A percentile compares a stretch with the other conserved stretches of the same genome.
Conservation (phyloP, 2,113 vertebrate species). For the Oncorhynchus keta region DNA sequence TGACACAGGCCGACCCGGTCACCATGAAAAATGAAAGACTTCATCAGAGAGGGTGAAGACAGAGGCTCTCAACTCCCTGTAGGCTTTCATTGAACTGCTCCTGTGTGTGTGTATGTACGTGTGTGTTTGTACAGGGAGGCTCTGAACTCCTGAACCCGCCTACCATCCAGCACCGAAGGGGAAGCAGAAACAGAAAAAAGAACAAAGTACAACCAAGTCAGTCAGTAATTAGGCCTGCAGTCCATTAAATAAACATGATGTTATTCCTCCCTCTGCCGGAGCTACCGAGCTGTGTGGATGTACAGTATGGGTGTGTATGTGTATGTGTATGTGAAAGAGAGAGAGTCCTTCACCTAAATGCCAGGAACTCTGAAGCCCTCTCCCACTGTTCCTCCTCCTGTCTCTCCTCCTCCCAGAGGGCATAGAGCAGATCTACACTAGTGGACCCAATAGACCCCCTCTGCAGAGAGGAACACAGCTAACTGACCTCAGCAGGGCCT, state of each 20-base stretch:
- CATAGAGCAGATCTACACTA: too few species aligned
- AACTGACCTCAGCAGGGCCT: too few species aligned
- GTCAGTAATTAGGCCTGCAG: conserved; percentile 67
- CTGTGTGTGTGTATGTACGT: neutral
- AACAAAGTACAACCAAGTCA: conserved; percentile 50
- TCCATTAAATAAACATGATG: conserved; percentile 75
- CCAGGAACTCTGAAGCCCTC: conserved; percentile 17
- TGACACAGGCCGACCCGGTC: neutral
- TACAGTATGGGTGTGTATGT: conserved; percentile 39
- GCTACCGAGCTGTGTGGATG: conserved; percentile 25
- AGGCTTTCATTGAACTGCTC: conserved; percentile 12
- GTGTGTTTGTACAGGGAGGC: conserved; percentile 33
- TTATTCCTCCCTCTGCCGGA: conserved; percentile 19
- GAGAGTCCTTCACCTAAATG: neutral
- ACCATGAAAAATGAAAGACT: neutral
- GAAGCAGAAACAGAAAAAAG: conserved; percentile 41
- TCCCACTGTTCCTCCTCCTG: neutral
- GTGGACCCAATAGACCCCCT: too few species aligned
- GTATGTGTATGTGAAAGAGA: conserved; percentile 16
- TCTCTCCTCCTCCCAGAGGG: neutral
- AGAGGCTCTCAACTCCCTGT: neutral
- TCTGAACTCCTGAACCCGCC: conserved; percentile 74
- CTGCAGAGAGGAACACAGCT: too few species aligned
- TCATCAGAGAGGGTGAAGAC: neutral
- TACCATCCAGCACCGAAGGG: conserved; percentile 43